Evolutionary conservation across 2,113 vertebrate genomes (phyloP), one percentile per base, ranked within the genome.

Genomic region (Odontophorus gujanensis): DNA sequence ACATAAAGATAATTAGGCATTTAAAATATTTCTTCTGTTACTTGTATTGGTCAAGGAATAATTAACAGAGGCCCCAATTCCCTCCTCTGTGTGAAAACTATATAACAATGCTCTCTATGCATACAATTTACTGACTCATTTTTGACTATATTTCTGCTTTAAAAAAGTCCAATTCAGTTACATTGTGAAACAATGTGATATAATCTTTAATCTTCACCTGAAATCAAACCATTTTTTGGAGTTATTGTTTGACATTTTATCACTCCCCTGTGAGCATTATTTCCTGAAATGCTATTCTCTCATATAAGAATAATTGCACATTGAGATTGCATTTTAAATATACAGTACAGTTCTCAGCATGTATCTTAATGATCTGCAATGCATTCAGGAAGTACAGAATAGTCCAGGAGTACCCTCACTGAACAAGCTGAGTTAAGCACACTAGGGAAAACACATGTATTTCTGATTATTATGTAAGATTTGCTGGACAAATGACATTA

Each of bases 221-320:
- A 81, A 81, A 66, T 48, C 26, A 92, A 89, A 88, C 24, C 5
- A 57, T 92, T 93, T 96, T 96, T 88, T 47, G 86, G 75, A 74
- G 55, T 76, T 13, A 8, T 75, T 73, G 20, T 85, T 63, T 55
- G 51, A 86, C 32, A 69, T 94, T 96, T 95, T 91, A 53, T 85
- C 87, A 92, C 77, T 95, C 59, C 14, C 32, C 13, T 26, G 22
- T 26, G 6, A 61, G 18, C 58, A 88, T 85, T 83, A 66, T 90
- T 96, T 89, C 50, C 75, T 76, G 72, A 84, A 93, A 90, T 65
- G 17, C 51, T 94, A 84, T 87, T 78, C 36, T 81, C 18, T 58
- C 25, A 40, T 22, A 30, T 73, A 88, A 95, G 28, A 34, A 51
- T 40, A 57, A 86, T 38, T 87, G 79, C 81, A 32, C 24, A 81